phyloP scores from a whole-genome alignment of 2,797 vertebrate genomes.

The Alouatta caraya region DNA sequence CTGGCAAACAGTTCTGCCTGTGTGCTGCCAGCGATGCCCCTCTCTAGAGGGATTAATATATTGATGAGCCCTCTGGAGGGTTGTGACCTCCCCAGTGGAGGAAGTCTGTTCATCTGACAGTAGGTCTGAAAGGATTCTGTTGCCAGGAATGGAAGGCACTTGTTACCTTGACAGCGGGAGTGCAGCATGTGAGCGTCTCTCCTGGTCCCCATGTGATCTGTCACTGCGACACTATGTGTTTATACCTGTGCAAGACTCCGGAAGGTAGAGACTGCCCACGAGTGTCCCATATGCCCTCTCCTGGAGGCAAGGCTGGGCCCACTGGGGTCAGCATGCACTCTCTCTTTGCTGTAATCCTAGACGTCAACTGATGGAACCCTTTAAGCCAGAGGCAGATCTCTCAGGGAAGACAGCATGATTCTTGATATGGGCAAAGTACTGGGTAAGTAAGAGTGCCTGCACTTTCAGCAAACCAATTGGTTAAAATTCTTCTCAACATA shows the following conservation, averaged over 20 bases:
- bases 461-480: rapidly evolving
- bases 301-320: not conserved
- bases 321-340: not conserved
- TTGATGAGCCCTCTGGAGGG: slow-evolving; percentile 3
- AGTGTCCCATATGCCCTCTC: slow-evolving; percentile 24
- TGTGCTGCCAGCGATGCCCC: not conserved
- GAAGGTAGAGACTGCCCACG: not conserved
- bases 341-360: not conserved
- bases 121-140: slow-evolving; percentile 65
- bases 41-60: not conserved
- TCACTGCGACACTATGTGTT: slow-evolving; percentile 13
- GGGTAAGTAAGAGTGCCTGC: slow-evolving; percentile 41
- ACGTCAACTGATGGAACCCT: not conserved
- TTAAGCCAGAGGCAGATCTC: not conserved
- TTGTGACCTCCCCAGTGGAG: not conserved
- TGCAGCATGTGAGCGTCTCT: slow-evolving; percentile 11
- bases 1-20: not conserved
- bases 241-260: slow-evolving; percentile 32
- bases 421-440: slow-evolving; percentile 45
- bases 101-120: slow-evolving; percentile 56
- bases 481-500: not conserved
- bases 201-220: slow-evolving; percentile 59
- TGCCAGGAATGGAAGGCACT: slow-evolving; percentile 64
- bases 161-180: slow-evolving; percentile 71
- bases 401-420: not conserved